Evolutionary conservation across 1,140 invertebrate genomes (phyloP).

Genomic region (Pemphigus obesinymphae): DNA sequence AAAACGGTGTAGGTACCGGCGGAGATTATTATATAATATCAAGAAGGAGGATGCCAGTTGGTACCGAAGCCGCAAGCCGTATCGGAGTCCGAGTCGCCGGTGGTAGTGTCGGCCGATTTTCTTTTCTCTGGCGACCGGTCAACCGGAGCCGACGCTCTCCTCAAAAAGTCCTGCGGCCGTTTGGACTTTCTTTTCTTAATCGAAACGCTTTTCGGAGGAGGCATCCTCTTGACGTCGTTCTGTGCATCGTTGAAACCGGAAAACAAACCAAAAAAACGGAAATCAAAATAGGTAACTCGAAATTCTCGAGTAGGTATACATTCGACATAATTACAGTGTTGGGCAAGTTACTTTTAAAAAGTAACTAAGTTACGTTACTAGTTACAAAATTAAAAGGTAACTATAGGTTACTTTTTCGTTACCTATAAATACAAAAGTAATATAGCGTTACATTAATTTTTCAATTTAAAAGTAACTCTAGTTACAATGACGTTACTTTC

Average conservation of each 20-base stretch:
- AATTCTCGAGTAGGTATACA: no score
- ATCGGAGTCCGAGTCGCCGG: constrained; percentile 68
- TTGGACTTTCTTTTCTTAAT: constrained; percentile 62
- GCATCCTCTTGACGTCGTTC: constrained; percentile 53
- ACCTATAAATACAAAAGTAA: no score
- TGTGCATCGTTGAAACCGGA: not conserved
- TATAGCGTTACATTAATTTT: no score
- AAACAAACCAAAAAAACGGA: not conserved
- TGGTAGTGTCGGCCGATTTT: constrained; percentile 46
- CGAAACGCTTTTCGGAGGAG: constrained; percentile 63
- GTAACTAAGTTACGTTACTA: no score
- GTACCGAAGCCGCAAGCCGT: constrained; percentile 76
- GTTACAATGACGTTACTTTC: no score
- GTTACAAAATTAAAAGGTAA: no score
- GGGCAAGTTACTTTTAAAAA: no score
- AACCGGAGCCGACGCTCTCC: constrained; percentile 41
- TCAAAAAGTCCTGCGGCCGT: constrained; percentile 56
- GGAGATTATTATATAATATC: no score
- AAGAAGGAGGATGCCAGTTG: constrained; percentile 59
- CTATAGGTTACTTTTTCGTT: no score
- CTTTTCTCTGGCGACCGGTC: constrained; percentile 47
- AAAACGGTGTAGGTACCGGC: no score
- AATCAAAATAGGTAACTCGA: not conserved
- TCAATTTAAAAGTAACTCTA: no score
- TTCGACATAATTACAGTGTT: no score